phyloP scores from a whole-genome alignment of 2,888 invertebrate species.

The Cordilura impudica region DNA sequence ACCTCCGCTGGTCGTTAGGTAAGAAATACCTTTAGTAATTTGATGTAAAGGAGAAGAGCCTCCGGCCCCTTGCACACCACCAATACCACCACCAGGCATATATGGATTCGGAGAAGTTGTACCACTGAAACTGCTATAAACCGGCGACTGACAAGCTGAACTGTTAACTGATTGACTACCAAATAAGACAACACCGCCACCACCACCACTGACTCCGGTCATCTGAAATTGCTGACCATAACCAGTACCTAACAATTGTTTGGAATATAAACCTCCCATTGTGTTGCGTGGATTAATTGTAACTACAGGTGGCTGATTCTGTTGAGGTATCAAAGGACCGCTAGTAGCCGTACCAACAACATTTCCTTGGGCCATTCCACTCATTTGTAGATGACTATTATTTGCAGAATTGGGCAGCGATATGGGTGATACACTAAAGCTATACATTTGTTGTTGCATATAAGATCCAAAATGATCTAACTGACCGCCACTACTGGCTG shows the following conservation, averaged over 20 bases:
- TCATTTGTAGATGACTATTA: constrained; percentile 43
- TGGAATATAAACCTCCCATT: constrained; percentile 48
- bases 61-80: constrained; percentile 69
- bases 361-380: constrained; percentile 55
- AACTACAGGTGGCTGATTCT: constrained; percentile 59
- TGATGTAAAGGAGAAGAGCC: constrained; percentile 83
- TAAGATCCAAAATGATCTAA: constrained; percentile 66
- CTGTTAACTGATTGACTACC: constrained; percentile 67
- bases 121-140: constrained; percentile 76
- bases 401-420: constrained; percentile 67
- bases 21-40: constrained; percentile 84
- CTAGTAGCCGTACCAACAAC: constrained; percentile 57
- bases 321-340: constrained; percentile 70
- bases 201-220: constrained; percentile 63
- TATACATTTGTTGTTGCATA: constrained; percentile 73
- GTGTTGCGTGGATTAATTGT: constrained; percentile 9
- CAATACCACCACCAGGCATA: constrained; percentile 69
- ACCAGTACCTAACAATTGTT: constrained; percentile 63
- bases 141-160: constrained; percentile 79
- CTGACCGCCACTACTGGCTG: constrained; percentile 75
- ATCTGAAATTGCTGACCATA: constrained; percentile 56
- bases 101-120: constrained; percentile 76
- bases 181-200: constrained; percentile 64
- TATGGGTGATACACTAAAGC: constrained; percentile 75
- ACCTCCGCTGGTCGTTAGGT: constrained; percentile 83